Evolutionary conservation across 1,140 invertebrate genomes (phyloP), one percentile per base, ranked within the genome.

Genomic region (Bilobella aurantiaca): DNA sequence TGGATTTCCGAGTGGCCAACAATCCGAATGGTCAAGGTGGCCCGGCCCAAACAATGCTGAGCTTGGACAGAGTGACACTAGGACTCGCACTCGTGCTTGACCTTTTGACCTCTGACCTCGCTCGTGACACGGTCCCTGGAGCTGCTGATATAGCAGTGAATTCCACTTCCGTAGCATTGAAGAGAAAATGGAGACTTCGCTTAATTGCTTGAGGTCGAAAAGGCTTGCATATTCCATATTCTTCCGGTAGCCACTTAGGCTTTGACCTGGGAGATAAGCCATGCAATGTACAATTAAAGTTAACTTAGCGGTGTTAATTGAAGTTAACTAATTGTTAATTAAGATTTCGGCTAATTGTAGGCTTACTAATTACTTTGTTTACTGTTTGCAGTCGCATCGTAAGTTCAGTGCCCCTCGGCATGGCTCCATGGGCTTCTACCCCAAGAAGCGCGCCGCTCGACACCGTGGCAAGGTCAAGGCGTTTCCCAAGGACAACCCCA

Each of bases 351-450:
- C 21, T 63, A 5, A 14, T 42, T 42, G 8, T 42, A 18, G 8
- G 18, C 8, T 42, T 56, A 25, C 25, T 68, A 49, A 59, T 23
- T 28, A 23, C 34, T 58, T 2, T 57, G 46, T 70, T 69, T 58
- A 68, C 62, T 69, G 32, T 68, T 86, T 87, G 73, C 80, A 99
- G 96, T 98, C 95, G 82, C 97, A 99, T 83, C 86, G 97, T 76
- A 99, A 99, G 79, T 99, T 99, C 81, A 97, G 93, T 76, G 96
- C 96, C 14, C 97, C 97, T 70, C 88, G 97, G 71, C 96, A 99
- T 87, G 97, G 97, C 72, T 98, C 94, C 61, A 96, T 99, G 91
- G 96, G 94, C 73, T 99, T 99, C 85, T 90, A 96, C 78, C 96
- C 97, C 74, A 98, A 98, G 81, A 99, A 99, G 81, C 85, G 97